Evolutionary conservation across 2,113 vertebrate species (phyloP).

Genomic region (Oenanthe melanoleuca): DNA sequence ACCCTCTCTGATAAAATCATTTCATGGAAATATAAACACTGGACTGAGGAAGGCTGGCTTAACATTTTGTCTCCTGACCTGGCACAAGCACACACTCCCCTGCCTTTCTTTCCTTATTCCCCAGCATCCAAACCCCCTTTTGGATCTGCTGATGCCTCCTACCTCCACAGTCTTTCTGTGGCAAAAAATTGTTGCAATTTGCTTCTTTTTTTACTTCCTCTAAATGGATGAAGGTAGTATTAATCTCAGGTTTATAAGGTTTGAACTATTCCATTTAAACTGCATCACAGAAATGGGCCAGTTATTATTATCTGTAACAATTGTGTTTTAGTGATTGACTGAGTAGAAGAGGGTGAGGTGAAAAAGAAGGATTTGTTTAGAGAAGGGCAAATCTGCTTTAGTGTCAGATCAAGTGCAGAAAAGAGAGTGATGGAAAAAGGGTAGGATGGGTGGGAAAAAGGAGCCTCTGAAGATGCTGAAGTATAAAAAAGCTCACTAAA

Average conservation of each 20-base stretch:
- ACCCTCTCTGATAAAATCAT: neutral
- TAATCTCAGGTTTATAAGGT: neutral
- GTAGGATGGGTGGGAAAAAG: neutral
- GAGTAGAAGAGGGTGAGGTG: neutral
- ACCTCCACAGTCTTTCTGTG: neutral
- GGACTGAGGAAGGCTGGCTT: neutral
- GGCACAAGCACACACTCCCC: neutral
- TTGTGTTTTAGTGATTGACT: neutral
- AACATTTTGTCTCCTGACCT: neutral
- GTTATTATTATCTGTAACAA: neutral
- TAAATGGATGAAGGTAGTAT: neutral
- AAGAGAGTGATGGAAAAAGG: neutral
- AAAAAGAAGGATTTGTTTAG: neutral
- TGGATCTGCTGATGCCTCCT: neutral
- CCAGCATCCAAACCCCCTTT: neutral
- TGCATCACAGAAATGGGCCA: neutral
- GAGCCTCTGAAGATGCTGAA: neutral
- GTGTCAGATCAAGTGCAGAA: neutral
- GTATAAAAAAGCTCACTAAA: neutral
- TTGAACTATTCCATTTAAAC: neutral
- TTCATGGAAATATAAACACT: neutral
- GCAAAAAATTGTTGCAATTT: neutral
- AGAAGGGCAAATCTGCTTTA: neutral
- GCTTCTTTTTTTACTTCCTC: neutral
- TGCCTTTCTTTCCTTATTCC: neutral